Percentiles rank a stretch among this genome's conserved stretches.
These are phyloP conservation scores for Chloropsis hardwickii DNA, from an alignment of 2,113 vertebrate species.

Conservation along the genomic window DNA sequence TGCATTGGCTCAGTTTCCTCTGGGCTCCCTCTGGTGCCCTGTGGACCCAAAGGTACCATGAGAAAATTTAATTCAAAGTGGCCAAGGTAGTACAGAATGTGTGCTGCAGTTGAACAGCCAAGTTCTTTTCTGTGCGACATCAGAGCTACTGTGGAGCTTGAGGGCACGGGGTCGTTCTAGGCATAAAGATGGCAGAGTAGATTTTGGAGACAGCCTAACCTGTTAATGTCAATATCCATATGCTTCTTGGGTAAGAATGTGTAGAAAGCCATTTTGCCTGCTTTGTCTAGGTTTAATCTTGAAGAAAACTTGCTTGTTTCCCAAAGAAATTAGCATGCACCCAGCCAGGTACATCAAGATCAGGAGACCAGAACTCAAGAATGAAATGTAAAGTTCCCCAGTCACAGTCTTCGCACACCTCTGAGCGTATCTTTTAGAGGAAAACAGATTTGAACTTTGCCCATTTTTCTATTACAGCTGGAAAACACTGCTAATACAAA, in stretches of 20 bases:
- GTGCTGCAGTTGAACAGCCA: neutral
- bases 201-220: neutral
- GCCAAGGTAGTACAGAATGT: neutral
- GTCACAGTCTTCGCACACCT: fast-evolving
- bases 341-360: neutral
- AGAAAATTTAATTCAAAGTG: neutral
- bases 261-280: neutral
- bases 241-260: neutral
- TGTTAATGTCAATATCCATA: neutral
- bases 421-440: neutral
- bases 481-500: neutral
- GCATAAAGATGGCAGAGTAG: neutral
- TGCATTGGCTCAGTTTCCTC: neutral
- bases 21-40: neutral
- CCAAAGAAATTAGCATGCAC: neutral
- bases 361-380: neutral
- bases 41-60: neutral
- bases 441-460: neutral
- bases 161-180: fast-evolving
- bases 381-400: neutral
- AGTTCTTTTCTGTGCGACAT: neutral
- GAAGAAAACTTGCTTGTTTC: neutral
- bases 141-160: neutral
- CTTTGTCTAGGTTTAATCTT: neutral
- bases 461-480: neutral